Evolutionary conservation across 2,888 invertebrate species (phyloP).

Genomic region (Cerceris ruficornis): DNA sequence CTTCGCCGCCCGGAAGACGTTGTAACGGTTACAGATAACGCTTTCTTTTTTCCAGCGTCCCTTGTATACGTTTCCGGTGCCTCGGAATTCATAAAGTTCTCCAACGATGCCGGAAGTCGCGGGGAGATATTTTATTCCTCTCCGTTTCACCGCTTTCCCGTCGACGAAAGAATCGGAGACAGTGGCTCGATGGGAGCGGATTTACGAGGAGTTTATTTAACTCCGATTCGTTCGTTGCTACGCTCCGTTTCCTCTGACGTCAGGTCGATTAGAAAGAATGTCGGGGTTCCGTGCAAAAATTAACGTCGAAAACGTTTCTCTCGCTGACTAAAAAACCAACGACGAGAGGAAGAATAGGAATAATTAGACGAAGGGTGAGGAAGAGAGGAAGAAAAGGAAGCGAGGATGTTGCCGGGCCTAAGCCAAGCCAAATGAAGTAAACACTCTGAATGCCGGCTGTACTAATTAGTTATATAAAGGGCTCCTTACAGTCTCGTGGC

Average conservation of each 20-base stretch:
- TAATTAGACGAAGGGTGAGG: conserved; percentile 2
- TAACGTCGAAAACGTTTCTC: neutral
- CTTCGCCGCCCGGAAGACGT: conserved; percentile 14
- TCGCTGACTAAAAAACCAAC: neutral
- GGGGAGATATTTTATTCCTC: conserved; percentile 6
- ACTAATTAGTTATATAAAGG: conserved; percentile 79
- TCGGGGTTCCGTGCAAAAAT: neutral
- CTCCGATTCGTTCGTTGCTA: neutral
- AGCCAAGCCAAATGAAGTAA: conserved; percentile 71
- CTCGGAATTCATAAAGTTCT: conserved; percentile 16
- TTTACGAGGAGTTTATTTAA: conserved; percentile 7
- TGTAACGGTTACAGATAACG: conserved; percentile 22
- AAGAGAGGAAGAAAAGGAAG: conserved; percentile 32
- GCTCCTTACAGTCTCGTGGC: conserved; percentile 68
- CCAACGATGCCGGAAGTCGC: conserved; percentile 12
- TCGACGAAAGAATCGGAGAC: neutral
- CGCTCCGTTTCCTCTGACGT: neutral
- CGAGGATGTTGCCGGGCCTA: conserved; percentile 61
- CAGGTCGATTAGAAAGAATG: conserved; percentile 2
- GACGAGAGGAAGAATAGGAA: neutral
- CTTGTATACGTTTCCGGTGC: neutral
- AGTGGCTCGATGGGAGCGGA: neutral
- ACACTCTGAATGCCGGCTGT: conserved; percentile 75
- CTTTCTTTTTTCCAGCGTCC: conserved; percentile 4
- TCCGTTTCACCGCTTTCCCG: neutral